A percentile compares a stretch with the other conserved stretches of the same genome.
Conservation (phyloP, 2,113 vertebrate genomes). For the Oreochromis spilurus region DNA sequence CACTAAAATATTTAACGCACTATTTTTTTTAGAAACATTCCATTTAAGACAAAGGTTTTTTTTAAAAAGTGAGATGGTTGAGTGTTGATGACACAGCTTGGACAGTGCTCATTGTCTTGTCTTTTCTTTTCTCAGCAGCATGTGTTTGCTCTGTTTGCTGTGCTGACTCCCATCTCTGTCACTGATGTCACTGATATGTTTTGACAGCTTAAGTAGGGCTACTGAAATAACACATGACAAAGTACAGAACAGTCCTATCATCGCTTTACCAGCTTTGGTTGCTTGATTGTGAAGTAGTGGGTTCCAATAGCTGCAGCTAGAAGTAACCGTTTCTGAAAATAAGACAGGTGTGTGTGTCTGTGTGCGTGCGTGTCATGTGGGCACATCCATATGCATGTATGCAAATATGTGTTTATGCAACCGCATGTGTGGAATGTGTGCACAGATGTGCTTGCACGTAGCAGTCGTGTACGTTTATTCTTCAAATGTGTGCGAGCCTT, state of each 20-base stretch:
- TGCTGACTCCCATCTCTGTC: background rate
- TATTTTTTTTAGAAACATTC: background rate
- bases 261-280: background rate
- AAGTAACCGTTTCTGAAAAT: background rate
- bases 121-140: background rate
- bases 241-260: background rate
- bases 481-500: background rate
- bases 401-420: constrained; percentile 8
- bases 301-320: background rate
- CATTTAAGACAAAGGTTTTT: background rate
- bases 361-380: background rate
- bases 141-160: background rate
- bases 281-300: background rate
- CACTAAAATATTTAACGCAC: background rate
- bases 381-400: constrained; percentile 15
- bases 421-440: background rate
- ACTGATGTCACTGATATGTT: background rate
- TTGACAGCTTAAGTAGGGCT: background rate
- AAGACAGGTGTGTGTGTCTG: background rate
- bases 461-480: background rate
- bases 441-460: background rate
- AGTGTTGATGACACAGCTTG: background rate
- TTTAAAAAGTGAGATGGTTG: background rate
- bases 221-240: background rate
- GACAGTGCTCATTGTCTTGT: background rate